Percentiles rank a stretch among this genome's conserved stretches.
Conservation (phyloP, 2,888 invertebrate genomes). For the Xiphydria camelus region DNA sequence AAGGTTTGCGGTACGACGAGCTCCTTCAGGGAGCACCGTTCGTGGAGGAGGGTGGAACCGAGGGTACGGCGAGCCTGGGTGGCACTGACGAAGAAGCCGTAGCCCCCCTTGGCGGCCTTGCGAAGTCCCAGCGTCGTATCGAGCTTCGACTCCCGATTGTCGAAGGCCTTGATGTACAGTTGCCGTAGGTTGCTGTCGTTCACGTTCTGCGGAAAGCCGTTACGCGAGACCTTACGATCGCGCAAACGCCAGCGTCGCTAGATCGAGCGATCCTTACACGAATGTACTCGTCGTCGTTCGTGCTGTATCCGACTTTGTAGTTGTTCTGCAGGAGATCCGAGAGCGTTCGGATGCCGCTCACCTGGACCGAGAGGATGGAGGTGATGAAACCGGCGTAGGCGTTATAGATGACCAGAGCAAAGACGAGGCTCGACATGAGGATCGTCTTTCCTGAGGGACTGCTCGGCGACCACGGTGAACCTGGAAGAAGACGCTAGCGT, state of each 20-base stretch:
- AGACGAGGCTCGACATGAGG: slow-evolving; percentile 63
- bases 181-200: slow-evolving; percentile 62
- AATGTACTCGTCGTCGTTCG: slow-evolving; percentile 67
- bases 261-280: slow-evolving; percentile 61
- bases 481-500: too few relatives aligned
- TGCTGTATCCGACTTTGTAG: slow-evolving; percentile 67
- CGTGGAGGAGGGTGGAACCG: slow-evolving; percentile 51
- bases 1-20: slow-evolving; percentile 63
- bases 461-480: slow-evolving; percentile 64
- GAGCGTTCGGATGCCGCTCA: slow-evolving; percentile 62
- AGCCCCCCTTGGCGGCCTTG: slow-evolving; percentile 62
- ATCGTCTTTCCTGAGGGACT: slow-evolving; percentile 64
- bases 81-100: slow-evolving; percentile 68
- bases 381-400: slow-evolving; percentile 71
- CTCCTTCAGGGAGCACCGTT: slow-evolving; percentile 63
- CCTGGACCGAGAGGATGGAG: slow-evolving; percentile 67
- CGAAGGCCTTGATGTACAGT: slow-evolving; percentile 58
- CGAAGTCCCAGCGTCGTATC: slow-evolving; percentile 58
- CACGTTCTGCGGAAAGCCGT: slow-evolving; percentile 60
- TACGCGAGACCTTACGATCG: too few relatives aligned
- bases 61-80: slow-evolving; percentile 63
- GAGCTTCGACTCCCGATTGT: slow-evolving; percentile 45
- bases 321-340: slow-evolving; percentile 64
- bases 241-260: too few relatives aligned
- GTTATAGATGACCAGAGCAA: slow-evolving; percentile 67